Evolutionary conservation across 2,888 invertebrate species (phyloP), one percentile per base, ranked within the genome.

Genomic region (Sinohyriopsis cumingii): DNA sequence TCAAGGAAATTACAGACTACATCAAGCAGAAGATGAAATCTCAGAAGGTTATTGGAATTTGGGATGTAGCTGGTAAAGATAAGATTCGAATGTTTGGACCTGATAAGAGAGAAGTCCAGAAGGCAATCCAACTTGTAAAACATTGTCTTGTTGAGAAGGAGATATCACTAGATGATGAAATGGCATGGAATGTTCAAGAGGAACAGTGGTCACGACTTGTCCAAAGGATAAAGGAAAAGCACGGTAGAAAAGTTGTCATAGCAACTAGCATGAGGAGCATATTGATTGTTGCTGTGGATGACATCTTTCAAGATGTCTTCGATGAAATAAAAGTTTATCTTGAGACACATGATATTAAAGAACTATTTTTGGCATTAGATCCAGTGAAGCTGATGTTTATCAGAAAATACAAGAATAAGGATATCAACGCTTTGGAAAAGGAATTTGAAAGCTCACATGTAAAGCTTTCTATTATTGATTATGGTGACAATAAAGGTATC

Each of bases 311-410:
- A 18, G 63, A 69, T 53, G 65, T 76, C 9, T 60, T 63, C 2
- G 63, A 65, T 28, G 73, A 73, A 25, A 25, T 73, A 15, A 59
- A 28, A n/a, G 63, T 69, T 22, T 69, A 73, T 19, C 63, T 76
- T 59, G 73, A 76, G 55, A 55, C 68, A 25, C 73, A 73, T 65
- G 55, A 59, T 15, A 60, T 67, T 5, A 59, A 64, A 24, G 59
- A 55, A 53, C 65, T 73, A 18, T 71, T 69, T 60, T 3, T 76
- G n/a, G 53, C 57, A n/a, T 65, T 71, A 22, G 63, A 67, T 19
- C 45, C 62, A 20, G 71, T 1, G 33, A 33, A 9, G 33, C 9
- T 33, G 33, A 33, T 9, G 9, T 33, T 33, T 33, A 33, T 33
- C 33, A 9, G 7, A 33, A 33, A 9, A 33, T 33, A 33, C 33